Conservation (phyloP, 1,140 invertebrate species). For the Calosoma granatense region DNA sequence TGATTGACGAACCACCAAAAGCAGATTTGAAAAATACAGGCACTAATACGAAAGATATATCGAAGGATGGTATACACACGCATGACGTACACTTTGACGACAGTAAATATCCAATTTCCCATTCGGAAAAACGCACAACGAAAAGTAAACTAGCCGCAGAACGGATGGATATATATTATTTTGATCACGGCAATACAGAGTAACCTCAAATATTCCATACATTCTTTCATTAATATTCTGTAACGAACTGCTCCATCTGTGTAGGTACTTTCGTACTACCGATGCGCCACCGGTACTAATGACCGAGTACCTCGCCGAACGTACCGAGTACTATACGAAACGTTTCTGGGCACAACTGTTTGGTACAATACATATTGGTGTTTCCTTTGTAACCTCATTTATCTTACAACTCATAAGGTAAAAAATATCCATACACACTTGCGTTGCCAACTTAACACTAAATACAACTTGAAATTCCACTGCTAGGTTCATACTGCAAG, state of each 20-base stretch:
- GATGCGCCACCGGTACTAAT: constrained; percentile 45
- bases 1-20: constrained; percentile 23
- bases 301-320: constrained; percentile 45
- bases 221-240: constrained; percentile 1
- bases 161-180: constrained; percentile 52
- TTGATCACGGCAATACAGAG: constrained; percentile 53
- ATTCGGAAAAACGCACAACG: constrained; percentile 15
- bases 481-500: constrained; percentile 44
- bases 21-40: constrained; percentile 16
- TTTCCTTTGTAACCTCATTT: constrained; percentile 49
- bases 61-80: constrained; percentile 14
- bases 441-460: neutral
- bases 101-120: neutral
- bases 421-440: neutral
- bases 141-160: constrained; percentile 24
- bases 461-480: constrained; percentile 10
- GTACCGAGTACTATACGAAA: constrained; percentile 44
- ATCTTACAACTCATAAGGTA: constrained; percentile 42
- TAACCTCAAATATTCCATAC: constrained; percentile 23
- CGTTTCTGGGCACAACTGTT: constrained; percentile 58
- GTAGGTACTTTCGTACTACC: constrained; percentile 46
- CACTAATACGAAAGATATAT: constrained; percentile 19
- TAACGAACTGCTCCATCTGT: too few species aligned
- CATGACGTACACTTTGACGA: constrained; percentile 13
- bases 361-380: constrained; percentile 46